A percentile compares a stretch with the other conserved stretches of the same genome.
These are phyloP conservation scores for Steatornis caripensis DNA, from an alignment of 2,113 vertebrate species.

Conservation along the genomic window DNA sequence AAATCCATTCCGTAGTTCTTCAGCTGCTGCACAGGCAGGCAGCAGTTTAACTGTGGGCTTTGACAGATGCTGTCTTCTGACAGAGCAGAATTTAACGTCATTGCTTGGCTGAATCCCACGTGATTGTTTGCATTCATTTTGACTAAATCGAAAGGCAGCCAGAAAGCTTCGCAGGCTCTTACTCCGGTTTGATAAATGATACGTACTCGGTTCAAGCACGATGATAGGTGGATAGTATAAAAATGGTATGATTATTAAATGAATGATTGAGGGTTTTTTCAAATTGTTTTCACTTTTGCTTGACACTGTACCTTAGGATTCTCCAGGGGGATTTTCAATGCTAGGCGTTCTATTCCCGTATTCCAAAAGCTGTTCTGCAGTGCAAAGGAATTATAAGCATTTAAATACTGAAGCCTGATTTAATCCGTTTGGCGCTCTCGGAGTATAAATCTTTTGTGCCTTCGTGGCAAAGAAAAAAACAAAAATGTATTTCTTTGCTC, in stretches of 20 bases:
- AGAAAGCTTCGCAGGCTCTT: slow-evolving; percentile 56
- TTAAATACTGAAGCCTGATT: neutral
- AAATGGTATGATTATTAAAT: slow-evolving; percentile 47
- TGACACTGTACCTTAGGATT: neutral
- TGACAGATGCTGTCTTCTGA: slow-evolving; percentile 86
- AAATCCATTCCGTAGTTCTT: slow-evolving; percentile 69
- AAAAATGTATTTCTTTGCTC: neutral
- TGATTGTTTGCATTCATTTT: slow-evolving; percentile 84
- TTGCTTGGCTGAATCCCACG: slow-evolving; percentile 79
- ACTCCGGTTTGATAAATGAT: slow-evolving; percentile 47
- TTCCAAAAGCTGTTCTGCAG: slow-evolving; percentile 28
- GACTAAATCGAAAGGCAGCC: slow-evolving; percentile 72
- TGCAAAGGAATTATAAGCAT: slow-evolving; percentile 1
- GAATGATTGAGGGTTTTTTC: slow-evolving; percentile 9
- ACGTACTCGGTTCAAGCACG: neutral
- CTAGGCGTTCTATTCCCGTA: neutral
- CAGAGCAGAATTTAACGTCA: slow-evolving; percentile 86
- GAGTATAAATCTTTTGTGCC: neutral
- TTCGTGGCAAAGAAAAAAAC: neutral
- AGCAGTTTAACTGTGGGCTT: slow-evolving; percentile 83
- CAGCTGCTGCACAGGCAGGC: slow-evolving; percentile 77
- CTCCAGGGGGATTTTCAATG: slow-evolving; percentile 25
- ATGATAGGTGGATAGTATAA: slow-evolving; percentile 40
- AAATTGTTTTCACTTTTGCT: slow-evolving; percentile 14
- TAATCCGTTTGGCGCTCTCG: slow-evolving; percentile 33